phyloP scores from a whole-genome alignment of 2,797 vertebrate species.

The Harpagifer antarcticus region DNA sequence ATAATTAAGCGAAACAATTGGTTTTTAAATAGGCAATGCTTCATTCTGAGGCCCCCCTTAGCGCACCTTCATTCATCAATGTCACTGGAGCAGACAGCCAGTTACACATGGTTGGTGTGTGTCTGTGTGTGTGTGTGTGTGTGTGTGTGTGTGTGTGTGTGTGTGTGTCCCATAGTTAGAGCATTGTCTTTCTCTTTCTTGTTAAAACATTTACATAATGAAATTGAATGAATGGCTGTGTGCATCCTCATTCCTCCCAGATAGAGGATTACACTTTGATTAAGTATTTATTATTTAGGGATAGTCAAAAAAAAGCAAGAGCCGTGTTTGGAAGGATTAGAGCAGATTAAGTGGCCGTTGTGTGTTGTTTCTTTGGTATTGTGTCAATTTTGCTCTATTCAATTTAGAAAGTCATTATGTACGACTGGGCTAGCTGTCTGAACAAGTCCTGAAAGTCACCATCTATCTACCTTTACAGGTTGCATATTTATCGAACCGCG shows the following conservation, averaged over 20 bases:
- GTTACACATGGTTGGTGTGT: constrained; percentile 6
- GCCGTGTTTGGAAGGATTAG: constrained; percentile 68
- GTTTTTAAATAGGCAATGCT: constrained; percentile 17
- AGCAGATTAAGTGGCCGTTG: constrained; percentile 54
- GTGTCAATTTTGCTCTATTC: constrained; percentile 24
- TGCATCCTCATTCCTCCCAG: constrained; percentile 33
- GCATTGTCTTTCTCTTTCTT: constrained; percentile 9
- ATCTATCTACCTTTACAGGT: not conserved
- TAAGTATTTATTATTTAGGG: constrained; percentile 70
- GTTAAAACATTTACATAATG: constrained; percentile 37
- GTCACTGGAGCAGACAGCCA: constrained; percentile 22
- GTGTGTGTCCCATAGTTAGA: not conserved
- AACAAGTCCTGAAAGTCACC: not conserved
- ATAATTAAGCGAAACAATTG: not conserved
- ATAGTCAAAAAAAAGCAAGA: constrained; percentile 53
- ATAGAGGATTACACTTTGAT: constrained; percentile 67
- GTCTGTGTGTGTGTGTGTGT: constrained; percentile 7
- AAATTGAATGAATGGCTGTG: constrained; percentile 28
- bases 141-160: constrained; percentile 5
- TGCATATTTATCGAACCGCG: not conserved
- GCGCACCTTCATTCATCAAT: constrained; percentile 39
- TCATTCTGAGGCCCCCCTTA: constrained; percentile 20
- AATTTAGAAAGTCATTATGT: constrained; percentile 19
- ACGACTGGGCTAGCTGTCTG: not conserved
- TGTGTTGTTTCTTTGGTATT: constrained; percentile 47